phyloP scores from a whole-genome alignment of 2,113 vertebrate genomes.

The Silurus glanis region DNA sequence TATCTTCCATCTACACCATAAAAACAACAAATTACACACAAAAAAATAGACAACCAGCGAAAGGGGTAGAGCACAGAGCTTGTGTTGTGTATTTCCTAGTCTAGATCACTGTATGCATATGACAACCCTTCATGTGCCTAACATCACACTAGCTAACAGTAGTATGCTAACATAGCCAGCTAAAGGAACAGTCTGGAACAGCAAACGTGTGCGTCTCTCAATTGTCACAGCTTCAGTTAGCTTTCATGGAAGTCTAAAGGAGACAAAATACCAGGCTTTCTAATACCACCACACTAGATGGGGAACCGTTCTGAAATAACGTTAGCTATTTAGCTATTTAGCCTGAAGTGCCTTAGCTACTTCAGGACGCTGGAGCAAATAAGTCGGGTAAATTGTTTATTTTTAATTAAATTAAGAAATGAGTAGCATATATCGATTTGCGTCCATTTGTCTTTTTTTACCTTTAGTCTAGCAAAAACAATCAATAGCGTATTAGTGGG shows the following conservation, averaged over 20 bases:
- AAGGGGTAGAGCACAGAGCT: neutral
- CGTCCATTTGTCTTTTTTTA: neutral
- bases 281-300: too few relatives aligned
- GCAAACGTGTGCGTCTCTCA: neutral
- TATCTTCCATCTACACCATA: constrained; percentile 76
- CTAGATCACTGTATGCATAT: neutral
- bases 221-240: neutral
- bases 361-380: neutral
- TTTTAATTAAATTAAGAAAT: too few relatives aligned
- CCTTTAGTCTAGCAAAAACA: neutral
- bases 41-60: neutral
- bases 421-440: neutral
- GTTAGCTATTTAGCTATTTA: neutral
- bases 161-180: neutral
- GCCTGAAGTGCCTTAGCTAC: neutral
- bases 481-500: neutral
- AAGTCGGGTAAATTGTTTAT: neutral
- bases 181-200: too few relatives aligned
- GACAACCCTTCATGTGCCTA: neutral
- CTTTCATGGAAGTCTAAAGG: neutral
- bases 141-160: too few relatives aligned
- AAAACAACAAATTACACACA: neutral
- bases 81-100: neutral
- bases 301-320: neutral
- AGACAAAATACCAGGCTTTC: too few relatives aligned